Conservation (phyloP, 2,888 invertebrate species). For the Heteropelma amictum region DNA sequence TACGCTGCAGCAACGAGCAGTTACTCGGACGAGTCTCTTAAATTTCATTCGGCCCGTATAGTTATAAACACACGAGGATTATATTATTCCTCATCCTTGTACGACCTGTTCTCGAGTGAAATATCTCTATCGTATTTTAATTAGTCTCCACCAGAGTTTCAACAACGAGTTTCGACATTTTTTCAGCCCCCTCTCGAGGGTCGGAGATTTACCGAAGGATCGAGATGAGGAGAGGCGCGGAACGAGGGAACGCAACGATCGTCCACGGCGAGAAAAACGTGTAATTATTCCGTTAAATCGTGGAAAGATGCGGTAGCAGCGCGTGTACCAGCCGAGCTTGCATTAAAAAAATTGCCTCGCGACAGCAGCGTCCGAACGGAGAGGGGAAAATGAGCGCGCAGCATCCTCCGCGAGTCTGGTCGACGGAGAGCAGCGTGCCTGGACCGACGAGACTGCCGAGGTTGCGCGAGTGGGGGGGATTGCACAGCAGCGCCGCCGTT, state of each 20-base stretch:
- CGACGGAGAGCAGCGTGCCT: too few species aligned
- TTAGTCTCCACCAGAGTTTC: background rate
- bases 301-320: slow-evolving; percentile 11
- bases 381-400: slow-evolving; percentile 30
- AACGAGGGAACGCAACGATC: background rate
- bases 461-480: slow-evolving; percentile 46
- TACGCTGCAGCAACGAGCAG: slow-evolving; percentile 18
- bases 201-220: slow-evolving; percentile 1
- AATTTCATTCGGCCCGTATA: slow-evolving; percentile 3
- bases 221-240: background rate
- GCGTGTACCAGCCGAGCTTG: background rate
- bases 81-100: slow-evolving; percentile 23
- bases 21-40: slow-evolving; percentile 19
- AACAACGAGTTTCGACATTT: slow-evolving; percentile 4
- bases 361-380: too few species aligned
- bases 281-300: slow-evolving; percentile 49
- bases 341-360: slow-evolving; percentile 22
- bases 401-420: slow-evolving; percentile 41
- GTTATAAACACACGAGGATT: slow-evolving; percentile 32
- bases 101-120: slow-evolving; percentile 16
- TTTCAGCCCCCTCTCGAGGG: background rate
- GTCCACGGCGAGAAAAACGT: slow-evolving; percentile 36
- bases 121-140: slow-evolving; percentile 52
- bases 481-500: background rate
- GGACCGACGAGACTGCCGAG: slow-evolving; percentile 22